Conservation (phyloP, 2,888 invertebrate genomes). For the Rhagium mordax region DNA sequence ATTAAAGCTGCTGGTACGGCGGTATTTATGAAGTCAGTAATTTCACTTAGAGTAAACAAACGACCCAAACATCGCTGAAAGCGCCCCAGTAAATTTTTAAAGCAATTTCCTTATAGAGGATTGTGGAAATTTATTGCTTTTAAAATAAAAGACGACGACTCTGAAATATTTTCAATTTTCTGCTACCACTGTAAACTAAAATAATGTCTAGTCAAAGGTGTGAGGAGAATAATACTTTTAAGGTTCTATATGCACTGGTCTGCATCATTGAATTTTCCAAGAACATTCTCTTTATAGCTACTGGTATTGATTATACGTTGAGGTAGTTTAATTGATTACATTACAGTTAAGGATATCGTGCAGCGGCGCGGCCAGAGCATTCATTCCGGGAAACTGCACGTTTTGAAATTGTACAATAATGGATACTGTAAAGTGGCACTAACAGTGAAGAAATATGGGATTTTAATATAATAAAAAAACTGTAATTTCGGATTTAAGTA, state of each 20-base stretch:
- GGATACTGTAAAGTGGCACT: too few relatives aligned
- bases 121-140: slow-evolving; percentile 51
- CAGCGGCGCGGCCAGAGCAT: neutral
- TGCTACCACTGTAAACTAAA: slow-evolving; percentile 22
- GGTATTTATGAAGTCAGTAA: slow-evolving; percentile 40
- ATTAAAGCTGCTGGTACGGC: slow-evolving; percentile 6
- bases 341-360: neutral
- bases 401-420: too few relatives aligned
- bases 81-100: slow-evolving; percentile 51
- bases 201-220: slow-evolving; percentile 28
- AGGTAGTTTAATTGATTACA: neutral
- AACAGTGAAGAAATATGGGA: too few relatives aligned
- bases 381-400: too few relatives aligned
- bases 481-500: too few relatives aligned
- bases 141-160: slow-evolving; percentile 48
- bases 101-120: slow-evolving; percentile 53
- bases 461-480: too few relatives aligned
- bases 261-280: slow-evolving; percentile 1
- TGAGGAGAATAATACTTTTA: slow-evolving; percentile 24
- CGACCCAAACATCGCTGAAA: slow-evolving; percentile 42
- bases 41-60: slow-evolving; percentile 41
- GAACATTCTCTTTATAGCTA: slow-evolving; percentile 1
- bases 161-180: slow-evolving; percentile 32
- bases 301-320: neutral
- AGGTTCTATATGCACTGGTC: slow-evolving; percentile 19